Evolutionary conservation across 2,888 invertebrate genomes (phyloP).

Genomic region (Helleia helle): DNA sequence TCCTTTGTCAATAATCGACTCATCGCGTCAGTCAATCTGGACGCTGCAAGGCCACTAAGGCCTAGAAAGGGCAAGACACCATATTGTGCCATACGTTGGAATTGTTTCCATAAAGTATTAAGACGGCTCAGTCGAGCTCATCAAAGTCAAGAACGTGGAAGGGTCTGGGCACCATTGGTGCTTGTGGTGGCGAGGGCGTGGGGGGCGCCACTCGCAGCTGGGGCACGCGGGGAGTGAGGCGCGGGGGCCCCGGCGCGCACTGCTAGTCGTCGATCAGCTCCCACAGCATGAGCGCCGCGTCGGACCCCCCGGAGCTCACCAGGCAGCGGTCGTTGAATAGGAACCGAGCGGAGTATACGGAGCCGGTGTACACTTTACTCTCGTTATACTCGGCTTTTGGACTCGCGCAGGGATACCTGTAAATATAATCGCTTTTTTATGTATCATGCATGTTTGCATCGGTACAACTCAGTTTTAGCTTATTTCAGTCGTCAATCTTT

Average conservation of each 20-base stretch:
- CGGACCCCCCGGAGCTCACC: slow-evolving; percentile 89
- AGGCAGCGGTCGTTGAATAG: slow-evolving; percentile 89
- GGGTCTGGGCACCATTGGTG: neutral
- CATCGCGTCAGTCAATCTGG: no score
- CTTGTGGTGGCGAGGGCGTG: neutral
- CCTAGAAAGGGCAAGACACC: no score
- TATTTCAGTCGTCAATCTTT: no score
- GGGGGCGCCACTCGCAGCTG: slow-evolving; percentile 1
- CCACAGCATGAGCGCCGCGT: slow-evolving; percentile 94
- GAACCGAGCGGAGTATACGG: slow-evolving; percentile 86
- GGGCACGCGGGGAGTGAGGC: slow-evolving; percentile 32
- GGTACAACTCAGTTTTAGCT: no score
- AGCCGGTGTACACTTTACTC: slow-evolving; percentile 89
- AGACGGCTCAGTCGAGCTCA: slow-evolving; percentile 4
- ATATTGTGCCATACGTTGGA: no score
- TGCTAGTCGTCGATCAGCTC: slow-evolving; percentile 86
- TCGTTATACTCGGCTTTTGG: slow-evolving; percentile 91
- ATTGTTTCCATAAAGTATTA: no score
- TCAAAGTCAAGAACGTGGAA: slow-evolving; percentile 6
- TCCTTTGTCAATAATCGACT: no score
- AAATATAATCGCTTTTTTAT: no score
- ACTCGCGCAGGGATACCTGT: slow-evolving; percentile 88
- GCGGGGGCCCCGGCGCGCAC: slow-evolving; percentile 35
- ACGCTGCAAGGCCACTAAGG: no score
- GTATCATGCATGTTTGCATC: no score